Conservation (phyloP, 2,113 vertebrate species). For the Talpa occidentalis region DNA sequence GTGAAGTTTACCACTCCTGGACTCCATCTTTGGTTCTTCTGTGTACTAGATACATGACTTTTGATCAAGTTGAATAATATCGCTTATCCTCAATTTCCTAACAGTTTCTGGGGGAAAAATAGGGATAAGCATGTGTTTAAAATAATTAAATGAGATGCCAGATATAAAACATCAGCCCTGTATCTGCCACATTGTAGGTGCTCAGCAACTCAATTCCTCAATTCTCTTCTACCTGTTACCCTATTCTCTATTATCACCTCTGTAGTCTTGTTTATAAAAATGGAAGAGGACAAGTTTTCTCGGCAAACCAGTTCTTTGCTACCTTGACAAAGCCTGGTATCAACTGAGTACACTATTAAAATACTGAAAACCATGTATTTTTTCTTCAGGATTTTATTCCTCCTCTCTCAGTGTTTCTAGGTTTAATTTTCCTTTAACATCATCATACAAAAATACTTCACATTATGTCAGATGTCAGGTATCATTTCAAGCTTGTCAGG, state of each 20-base stretch:
- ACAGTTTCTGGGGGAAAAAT: background rate
- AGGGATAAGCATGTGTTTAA: background rate
- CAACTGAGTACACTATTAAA: background rate
- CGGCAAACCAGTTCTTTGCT: background rate
- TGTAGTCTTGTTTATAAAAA: background rate
- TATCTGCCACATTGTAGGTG: background rate
- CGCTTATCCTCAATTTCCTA: background rate
- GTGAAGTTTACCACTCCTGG: background rate
- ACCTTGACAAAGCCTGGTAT: background rate
- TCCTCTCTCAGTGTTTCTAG: background rate
- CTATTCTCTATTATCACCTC: background rate
- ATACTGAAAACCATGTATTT: background rate
- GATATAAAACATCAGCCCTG: background rate
- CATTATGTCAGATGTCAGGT: background rate
- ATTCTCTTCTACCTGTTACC: background rate
- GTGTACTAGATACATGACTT: background rate
- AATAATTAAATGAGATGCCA: background rate
- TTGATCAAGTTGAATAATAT: background rate
- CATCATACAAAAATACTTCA: background rate
- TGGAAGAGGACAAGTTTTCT: background rate
- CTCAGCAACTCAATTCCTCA: background rate
- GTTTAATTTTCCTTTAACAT: background rate
- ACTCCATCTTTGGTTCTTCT: background rate
- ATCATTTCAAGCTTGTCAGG: background rate
- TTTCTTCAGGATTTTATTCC: background rate